Base-by-base conservation (phyloP, 2,113 vertebrate genomes). In the Cynocephalus volans region DNA sequence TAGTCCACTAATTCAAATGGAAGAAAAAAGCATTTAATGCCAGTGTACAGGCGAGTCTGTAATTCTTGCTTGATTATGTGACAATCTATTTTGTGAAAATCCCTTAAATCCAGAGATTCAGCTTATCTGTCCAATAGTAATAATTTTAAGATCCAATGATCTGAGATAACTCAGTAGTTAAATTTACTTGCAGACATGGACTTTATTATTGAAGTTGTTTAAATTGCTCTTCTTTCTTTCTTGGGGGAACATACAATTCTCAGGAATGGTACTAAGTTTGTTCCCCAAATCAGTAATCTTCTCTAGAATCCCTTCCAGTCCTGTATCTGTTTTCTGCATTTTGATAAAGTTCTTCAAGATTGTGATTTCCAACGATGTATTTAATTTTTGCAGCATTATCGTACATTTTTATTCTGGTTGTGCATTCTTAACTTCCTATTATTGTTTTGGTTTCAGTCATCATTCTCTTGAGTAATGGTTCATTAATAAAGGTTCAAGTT, bases 11-110 rank as follows among this genome's bases (percentile, higher is more conserved):
- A 77, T 90, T 93, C 54, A 67, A 87, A 92, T 81, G 21, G 31
- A 97, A 17, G 23, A 96, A 96, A 84, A 96, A 97, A 97, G 50
- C 17, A 75, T 88, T 67, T 92, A 73, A 0, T 0, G 18, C 67
- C 90, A n/a, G 50, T 77, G 8, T 3, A 95, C 60, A 97, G 87
- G 80, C 95, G 28, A 97, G 91, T 86, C 24, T 82, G 92, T n/a
- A 96, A 62, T 88, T 93, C 96, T 98, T 97, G 69, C 96, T 98
- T 98, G 76, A 93, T 96, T 97, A 77, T 95, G 31, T 50, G 96
- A 80, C 97, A 90, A 97, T 87, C 23, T 26, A 96, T 72, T 97
- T 77, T 60, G 88, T 72, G 94, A 98, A 50, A 18, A 75, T 89
- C 90, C 31, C n/a, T 96, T 96, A 92, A 96, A 90, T 83, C 88